phyloP scores from a whole-genome alignment of 2,888 invertebrate species.

The Sepioteuthis lessoniana region DNA sequence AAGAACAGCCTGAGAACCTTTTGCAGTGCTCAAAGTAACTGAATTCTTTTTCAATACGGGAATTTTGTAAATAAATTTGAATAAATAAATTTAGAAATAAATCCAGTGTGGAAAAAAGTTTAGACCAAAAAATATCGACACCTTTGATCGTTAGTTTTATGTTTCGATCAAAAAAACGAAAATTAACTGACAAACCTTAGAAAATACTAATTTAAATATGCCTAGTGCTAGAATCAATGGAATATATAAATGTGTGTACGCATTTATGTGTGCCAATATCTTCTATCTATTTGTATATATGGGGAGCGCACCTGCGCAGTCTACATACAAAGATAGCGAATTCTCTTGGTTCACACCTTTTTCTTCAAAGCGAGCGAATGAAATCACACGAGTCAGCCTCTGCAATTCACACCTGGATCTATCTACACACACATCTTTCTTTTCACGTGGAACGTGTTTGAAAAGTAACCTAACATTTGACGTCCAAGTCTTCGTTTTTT shows the following conservation, averaged over 20 bases:
- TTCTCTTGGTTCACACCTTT: neutral
- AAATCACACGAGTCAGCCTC: constrained; percentile 21
- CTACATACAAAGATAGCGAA: neutral
- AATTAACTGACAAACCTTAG: no score
- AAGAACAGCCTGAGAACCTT: no score
- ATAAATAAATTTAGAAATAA: no score
- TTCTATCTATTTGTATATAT: neutral
- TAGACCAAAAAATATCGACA: no score
- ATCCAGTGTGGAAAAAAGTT: no score
- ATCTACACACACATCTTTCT: neutral
- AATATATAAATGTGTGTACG: neutral
- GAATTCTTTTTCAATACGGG: no score
- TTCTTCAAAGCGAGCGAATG: neutral
- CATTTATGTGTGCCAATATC: neutral
- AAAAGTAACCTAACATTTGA: neutral
- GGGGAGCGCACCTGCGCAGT: neutral
- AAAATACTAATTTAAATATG: no score
- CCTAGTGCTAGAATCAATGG: no score
- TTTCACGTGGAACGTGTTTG: neutral
- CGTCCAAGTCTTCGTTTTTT: neutral
- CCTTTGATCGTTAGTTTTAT: no score
- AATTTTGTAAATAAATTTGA: no score
- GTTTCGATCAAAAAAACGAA: no score
- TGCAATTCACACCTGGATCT: neutral
- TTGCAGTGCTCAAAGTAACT: no score